phyloP scores from a whole-genome alignment of 1,140 invertebrate genomes.

The Sitobion miscanthi region DNA sequence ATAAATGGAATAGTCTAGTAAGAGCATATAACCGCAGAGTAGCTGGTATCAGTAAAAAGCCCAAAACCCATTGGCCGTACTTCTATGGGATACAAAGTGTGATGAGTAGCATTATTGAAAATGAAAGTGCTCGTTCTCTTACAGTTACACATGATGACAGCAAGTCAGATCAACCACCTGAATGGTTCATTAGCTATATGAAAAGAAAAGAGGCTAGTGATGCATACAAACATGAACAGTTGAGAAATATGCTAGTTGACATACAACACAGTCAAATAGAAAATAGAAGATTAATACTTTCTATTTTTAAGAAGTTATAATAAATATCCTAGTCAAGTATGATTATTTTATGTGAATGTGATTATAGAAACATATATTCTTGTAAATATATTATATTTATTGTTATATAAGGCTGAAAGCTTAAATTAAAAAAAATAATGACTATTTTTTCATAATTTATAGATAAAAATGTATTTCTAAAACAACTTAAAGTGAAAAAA shows the following conservation, averaged over 20 bases:
- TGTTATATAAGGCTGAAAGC: slow-evolving; percentile 45
- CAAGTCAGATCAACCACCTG: slow-evolving; percentile 48
- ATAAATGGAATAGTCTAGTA: slow-evolving; percentile 53
- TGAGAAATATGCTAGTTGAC: slow-evolving; percentile 35
- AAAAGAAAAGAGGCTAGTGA: slow-evolving; percentile 52
- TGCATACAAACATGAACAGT: slow-evolving; percentile 43
- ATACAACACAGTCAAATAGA: slow-evolving; percentile 47
- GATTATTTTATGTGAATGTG: neutral
- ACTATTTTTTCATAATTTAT: neutral
- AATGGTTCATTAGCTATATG: slow-evolving; percentile 50
- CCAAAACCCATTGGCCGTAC: slow-evolving; percentile 34
- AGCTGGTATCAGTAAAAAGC: slow-evolving; percentile 31
- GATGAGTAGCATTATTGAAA: slow-evolving; percentile 24
- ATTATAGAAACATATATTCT: neutral
- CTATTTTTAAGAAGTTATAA: slow-evolving; percentile 48
- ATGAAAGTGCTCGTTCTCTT: slow-evolving; percentile 1
- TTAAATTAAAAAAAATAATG: neutral
- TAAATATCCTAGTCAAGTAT: slow-evolving; percentile 18
- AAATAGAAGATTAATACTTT: slow-evolving; percentile 46
- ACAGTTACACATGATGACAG: neutral
- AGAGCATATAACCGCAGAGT: slow-evolving; percentile 39
- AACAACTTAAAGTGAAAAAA: neutral
- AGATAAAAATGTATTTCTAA: neutral
- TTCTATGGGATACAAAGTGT: slow-evolving; percentile 33
- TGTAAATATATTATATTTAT: slow-evolving; percentile 22